These are phyloP conservation scores for Malurus leucopterus DNA, from an alignment of 2,797 vertebrate genomes.

Conservation along the genomic window DNA sequence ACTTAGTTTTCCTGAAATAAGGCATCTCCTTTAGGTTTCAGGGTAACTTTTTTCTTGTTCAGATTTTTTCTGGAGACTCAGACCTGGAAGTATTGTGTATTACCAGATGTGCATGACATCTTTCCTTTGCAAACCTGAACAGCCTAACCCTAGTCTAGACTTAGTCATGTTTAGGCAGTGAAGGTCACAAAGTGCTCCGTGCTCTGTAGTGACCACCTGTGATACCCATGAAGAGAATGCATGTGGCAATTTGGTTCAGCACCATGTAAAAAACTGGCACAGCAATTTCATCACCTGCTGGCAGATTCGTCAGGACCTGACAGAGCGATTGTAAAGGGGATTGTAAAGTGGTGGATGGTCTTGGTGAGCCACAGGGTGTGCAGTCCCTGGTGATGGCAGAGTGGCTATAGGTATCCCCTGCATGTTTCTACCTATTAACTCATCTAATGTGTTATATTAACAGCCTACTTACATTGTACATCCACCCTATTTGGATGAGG, in stretches of 20 bases:
- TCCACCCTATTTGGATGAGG: neutral
- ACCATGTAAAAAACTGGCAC: neutral
- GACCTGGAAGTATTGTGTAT: neutral
- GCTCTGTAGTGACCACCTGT: neutral
- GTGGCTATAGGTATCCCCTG: neutral
- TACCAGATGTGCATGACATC: rapidly evolving
- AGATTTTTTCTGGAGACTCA: neutral
- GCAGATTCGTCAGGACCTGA: neutral
- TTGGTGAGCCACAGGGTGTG: neutral
- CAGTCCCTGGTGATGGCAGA: neutral
- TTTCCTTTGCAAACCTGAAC: neutral
- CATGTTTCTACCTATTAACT: neutral
- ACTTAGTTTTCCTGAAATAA: neutral
- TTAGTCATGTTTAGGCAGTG: neutral
- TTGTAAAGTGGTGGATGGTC: neutral
- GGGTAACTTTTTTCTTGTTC: neutral
- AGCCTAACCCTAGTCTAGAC: neutral
- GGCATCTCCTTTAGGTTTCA: neutral
- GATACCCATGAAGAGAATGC: neutral
- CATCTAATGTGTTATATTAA: neutral
- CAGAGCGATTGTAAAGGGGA: neutral
- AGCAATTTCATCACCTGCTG: neutral
- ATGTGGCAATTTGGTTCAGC: neutral
- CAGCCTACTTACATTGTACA: neutral
- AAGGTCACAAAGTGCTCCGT: neutral